phyloP scores from a whole-genome alignment of 1,140 invertebrate genomes.

The Cryptotermes secundus region DNA sequence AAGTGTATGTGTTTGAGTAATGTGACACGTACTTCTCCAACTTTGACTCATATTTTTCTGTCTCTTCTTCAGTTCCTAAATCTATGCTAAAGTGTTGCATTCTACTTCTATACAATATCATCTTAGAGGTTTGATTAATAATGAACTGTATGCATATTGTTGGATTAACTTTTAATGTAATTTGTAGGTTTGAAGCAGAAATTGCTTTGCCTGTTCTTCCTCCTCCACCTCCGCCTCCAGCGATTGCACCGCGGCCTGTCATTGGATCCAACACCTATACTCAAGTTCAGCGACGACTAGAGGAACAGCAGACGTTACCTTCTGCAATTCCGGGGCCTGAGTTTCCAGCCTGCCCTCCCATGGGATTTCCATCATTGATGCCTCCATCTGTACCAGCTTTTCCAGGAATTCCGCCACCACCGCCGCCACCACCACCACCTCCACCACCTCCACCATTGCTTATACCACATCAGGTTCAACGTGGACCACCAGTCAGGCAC shows the following conservation, averaged over 20 bases:
- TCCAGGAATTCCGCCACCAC: slow-evolving; percentile 59
- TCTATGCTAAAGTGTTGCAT: background rate
- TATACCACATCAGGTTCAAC: slow-evolving; percentile 60
- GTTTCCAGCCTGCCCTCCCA: background rate
- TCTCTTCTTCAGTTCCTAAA: too few relatives aligned
- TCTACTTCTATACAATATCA: background rate
- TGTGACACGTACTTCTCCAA: too few relatives aligned
- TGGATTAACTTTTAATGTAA: background rate
- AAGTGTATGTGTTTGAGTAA: too few relatives aligned
- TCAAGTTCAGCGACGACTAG: slow-evolving; percentile 63
- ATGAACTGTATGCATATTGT: background rate
- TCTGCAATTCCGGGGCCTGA: slow-evolving; percentile 37
- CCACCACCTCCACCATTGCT: slow-evolving; percentile 55
- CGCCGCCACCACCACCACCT: slow-evolving; percentile 56
- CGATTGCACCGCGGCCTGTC: slow-evolving; percentile 51
- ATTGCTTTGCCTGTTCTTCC: slow-evolving; percentile 64
- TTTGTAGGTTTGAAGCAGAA: slow-evolving; percentile 79
- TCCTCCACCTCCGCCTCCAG: slow-evolving; percentile 49
- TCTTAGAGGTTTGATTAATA: background rate
- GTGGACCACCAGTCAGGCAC: slow-evolving; percentile 28
- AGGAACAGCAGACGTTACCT: slow-evolving; percentile 53
- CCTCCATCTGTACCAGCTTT: background rate
- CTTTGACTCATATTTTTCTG: too few relatives aligned
- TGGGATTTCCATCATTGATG: slow-evolving; percentile 25
- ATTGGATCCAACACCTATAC: slow-evolving; percentile 67